Base-by-base conservation (phyloP, 2,113 vertebrate species). In the Seriola quinqueradiata region DNA sequence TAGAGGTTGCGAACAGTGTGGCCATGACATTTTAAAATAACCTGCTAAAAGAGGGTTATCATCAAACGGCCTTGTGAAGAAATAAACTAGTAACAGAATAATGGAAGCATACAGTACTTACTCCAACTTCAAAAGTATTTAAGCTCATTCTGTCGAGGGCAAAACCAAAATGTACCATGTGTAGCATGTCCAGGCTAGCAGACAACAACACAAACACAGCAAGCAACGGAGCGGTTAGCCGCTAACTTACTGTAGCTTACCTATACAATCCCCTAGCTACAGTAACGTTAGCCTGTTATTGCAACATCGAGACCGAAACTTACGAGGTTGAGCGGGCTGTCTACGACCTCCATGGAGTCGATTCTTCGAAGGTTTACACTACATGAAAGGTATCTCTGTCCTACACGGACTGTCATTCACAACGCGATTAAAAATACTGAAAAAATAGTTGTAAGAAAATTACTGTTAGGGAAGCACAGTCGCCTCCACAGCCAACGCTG, bases 271-370 rank as follows among this genome's bases (percentile, higher is more conserved):
- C 34, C n/a, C 32, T 77, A 71, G 75, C 68, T 50, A 28, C 67
- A 28, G 70, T 70, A 84, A 64, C 57, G 79, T 79, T 88, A 89
- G 70, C 91, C 19, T 84, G 86, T 38, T 90, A 87, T 89, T 88
- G 76, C 84, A 86, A 86, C 89, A 91, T 70, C 85, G 74, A 61
- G 40, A 83, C 44, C 83, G 61, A 77, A 76, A 94, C 97, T 97
- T 94, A 99, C 98, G 92, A 97, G 95, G 92, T 99, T 99, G 67
- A 99, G 97, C 85, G 98, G 97, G 86, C 97, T 97, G 91, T 99
- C 97, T 94, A 96, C 96, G 83, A 98, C 97, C 94, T 99, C 98
- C 97, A 99, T 99, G 92, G 84, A 83, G 70, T 82, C 86, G 71
- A 73, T 71, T 79, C 70, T 76, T 88, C 83, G 83, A 73, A 25